phyloP scores from a whole-genome alignment of 2,797 vertebrate species.

The Nothura maculosa region DNA sequence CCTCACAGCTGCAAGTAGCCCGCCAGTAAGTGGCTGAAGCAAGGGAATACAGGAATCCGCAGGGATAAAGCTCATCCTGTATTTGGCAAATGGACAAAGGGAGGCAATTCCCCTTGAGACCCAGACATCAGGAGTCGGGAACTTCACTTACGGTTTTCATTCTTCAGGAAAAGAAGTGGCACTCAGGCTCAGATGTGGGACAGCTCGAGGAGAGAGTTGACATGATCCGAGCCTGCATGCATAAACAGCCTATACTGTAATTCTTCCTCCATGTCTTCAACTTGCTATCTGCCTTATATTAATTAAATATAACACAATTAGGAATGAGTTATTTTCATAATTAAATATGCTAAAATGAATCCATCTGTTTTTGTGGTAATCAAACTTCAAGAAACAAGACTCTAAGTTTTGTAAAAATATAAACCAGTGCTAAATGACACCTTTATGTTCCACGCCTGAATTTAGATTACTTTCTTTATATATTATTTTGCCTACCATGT shows the following conservation, averaged over 20 bases:
- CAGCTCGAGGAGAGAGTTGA: not conserved
- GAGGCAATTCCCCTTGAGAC: not conserved
- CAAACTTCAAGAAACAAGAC: conserved; percentile 18
- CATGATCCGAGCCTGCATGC: not conserved
- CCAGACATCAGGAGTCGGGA: not conserved
- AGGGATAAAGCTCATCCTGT: not conserved
- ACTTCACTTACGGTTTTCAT: not conserved
- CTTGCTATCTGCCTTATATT: not conserved
- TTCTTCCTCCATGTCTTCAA: not conserved
- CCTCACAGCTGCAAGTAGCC: not conserved
- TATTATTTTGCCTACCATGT: not conserved
- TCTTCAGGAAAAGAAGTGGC: not conserved
- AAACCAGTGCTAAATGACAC: not conserved
- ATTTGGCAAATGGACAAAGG: not conserved
- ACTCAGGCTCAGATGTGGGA: not conserved
- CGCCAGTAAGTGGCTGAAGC: not conserved
- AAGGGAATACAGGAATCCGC: not conserved
- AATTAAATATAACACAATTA: conserved; percentile 37
- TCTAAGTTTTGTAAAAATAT: conserved; percentile 24
- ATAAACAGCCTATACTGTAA: not conserved
- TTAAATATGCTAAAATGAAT: conserved; percentile 14
- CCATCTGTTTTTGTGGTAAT: not conserved
- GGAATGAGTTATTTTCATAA: conserved; percentile 16
- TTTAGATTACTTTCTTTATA: conserved; percentile 11
- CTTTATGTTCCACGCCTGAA: not conserved